These are phyloP conservation scores for Ellobium chinense DNA, from an alignment of 2,888 invertebrate genomes.

Conservation along the genomic window DNA sequence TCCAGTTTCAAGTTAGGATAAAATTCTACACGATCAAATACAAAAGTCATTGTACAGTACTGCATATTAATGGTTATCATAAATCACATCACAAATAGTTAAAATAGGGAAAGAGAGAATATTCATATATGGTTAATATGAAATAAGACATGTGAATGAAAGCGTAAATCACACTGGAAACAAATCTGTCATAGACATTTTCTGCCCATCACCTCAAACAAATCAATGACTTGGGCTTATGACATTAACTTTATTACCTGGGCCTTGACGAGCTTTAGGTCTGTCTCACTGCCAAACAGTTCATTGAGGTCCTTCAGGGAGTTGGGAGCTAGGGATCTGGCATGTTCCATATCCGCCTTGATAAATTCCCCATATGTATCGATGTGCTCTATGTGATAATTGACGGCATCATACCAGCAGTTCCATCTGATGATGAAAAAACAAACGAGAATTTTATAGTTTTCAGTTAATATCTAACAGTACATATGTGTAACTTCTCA, in stretches of 20 bases:
- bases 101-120: background rate
- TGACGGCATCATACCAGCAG: background rate
- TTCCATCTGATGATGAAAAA: background rate
- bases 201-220: background rate
- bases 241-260: background rate
- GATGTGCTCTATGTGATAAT: background rate
- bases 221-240: background rate
- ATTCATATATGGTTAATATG: background rate
- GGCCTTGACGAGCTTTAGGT: background rate
- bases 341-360: background rate
- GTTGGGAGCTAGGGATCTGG: background rate
- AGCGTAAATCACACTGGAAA: background rate
- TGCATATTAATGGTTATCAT: background rate
- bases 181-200: background rate
- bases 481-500: no score
- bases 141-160: background rate
- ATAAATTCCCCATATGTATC: background rate
- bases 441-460: background rate
- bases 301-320: background rate
- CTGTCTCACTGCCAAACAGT: background rate
- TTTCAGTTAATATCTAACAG: no score
- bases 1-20: background rate
- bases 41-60: background rate
- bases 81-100: background rate
- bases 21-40: no score